A percentile compares a stretch with the other conserved stretches of the same genome.
phyloP scores from a whole-genome alignment of 2,113 vertebrate genomes.

The Channa maculata region DNA sequence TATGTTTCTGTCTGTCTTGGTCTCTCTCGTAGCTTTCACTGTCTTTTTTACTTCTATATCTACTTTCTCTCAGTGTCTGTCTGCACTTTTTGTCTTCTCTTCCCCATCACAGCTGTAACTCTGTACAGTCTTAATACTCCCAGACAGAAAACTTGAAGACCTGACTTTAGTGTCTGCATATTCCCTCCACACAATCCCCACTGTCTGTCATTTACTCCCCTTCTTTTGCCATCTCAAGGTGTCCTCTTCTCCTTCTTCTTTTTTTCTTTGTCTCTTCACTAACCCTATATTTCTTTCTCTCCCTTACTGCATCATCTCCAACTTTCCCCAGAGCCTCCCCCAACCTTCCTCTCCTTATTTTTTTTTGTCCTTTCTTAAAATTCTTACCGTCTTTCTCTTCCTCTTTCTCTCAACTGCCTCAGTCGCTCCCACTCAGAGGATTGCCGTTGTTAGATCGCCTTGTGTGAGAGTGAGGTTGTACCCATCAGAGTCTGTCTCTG shows the following conservation, averaged over 20 bases:
- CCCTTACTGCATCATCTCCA: slow-evolving; percentile 5
- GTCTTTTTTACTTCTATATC: slow-evolving; percentile 14
- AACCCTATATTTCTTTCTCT: slow-evolving; percentile 7
- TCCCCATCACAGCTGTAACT: slow-evolving; percentile 3
- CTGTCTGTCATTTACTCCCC: slow-evolving; percentile 3
- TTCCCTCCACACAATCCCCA: neutral
- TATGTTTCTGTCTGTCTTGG: slow-evolving; percentile 22
- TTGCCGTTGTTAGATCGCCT: slow-evolving; percentile 39
- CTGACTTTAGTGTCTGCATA: slow-evolving; percentile 19
- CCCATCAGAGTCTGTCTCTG: slow-evolving; percentile 49
- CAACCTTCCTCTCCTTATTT: slow-evolving; percentile 45
- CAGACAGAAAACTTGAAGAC: neutral
- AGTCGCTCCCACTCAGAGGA: slow-evolving; percentile 48
- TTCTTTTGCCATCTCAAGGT: slow-evolving; percentile 40
- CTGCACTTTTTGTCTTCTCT: neutral
- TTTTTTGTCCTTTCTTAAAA: slow-evolving; percentile 43
- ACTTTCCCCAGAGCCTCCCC: slow-evolving; percentile 48
- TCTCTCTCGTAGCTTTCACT: neutral
- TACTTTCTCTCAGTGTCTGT: neutral
- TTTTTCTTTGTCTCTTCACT: neutral
- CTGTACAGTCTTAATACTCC: neutral
- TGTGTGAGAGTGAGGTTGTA: slow-evolving; percentile 56
- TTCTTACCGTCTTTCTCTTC: slow-evolving; percentile 34
- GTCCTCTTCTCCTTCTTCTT: slow-evolving; percentile 14
- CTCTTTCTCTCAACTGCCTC: slow-evolving; percentile 61